These are phyloP conservation scores for Cassiopea andromeda DNA, from an alignment of 30 jellyfish, hydroid and myxozoan species.

Conservation along the genomic window DNA sequence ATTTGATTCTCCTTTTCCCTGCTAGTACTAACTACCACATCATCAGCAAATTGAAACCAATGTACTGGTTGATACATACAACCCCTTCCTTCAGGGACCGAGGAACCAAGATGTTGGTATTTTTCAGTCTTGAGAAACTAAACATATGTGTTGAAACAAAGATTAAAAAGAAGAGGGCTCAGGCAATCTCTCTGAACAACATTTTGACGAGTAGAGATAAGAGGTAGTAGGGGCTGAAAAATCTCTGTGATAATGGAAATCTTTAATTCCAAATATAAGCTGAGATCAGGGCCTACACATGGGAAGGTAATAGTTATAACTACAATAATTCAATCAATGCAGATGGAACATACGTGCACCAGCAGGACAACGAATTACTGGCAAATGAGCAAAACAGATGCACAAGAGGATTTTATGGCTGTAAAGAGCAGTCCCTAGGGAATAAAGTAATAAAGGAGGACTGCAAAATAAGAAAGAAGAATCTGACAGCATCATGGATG, in stretches of 20 bases:
- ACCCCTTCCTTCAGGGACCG: neutral
- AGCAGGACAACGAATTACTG: neutral
- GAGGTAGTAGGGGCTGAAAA: too few relatives aligned
- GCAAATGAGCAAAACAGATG: constrained; percentile 33
- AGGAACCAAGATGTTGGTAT: too few relatives aligned
- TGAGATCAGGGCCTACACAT: too few relatives aligned
- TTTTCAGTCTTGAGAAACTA: neutral
- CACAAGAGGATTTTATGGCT: constrained; percentile 17
- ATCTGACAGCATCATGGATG: constrained; percentile 26
- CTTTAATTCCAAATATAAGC: too few relatives aligned
- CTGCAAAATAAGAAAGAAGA: neutral
- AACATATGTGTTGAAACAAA: neutral
- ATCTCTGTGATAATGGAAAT: too few relatives aligned
- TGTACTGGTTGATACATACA: neutral
- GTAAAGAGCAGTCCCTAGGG: constrained; percentile 14
- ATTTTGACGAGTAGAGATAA: too few relatives aligned
- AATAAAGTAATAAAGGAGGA: neutral
- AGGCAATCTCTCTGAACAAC: too few relatives aligned
- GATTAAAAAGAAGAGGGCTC: neutral
- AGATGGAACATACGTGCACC: neutral
- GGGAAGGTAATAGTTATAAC: too few relatives aligned
- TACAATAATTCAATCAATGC: neutral
- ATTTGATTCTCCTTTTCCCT: neutral
- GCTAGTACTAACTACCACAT: neutral
- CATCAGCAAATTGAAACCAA: neutral